Conservation (phyloP, 1,140 invertebrate genomes). For the Drosophila repleta region DNA sequence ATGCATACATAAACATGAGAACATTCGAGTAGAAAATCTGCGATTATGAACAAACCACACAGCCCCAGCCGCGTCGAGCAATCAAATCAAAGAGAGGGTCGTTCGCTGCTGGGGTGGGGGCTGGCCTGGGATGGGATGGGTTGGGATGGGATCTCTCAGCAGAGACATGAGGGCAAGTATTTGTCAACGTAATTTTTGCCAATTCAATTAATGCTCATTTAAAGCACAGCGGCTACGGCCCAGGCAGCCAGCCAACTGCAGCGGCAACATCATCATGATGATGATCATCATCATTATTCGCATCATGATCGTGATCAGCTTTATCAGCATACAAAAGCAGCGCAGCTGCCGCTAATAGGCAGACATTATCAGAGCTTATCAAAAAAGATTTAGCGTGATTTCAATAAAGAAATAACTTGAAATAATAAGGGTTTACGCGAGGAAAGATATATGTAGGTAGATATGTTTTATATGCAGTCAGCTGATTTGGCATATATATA, state of each 20-base stretch:
- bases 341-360: constrained; percentile 25
- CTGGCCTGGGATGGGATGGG: background rate
- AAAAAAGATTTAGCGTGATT: constrained; percentile 5
- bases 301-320: constrained; percentile 10
- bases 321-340: constrained; percentile 55
- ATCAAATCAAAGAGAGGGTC: background rate
- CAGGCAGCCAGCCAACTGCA: constrained; percentile 11
- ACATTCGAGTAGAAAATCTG: constrained; percentile 38
- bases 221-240: constrained; percentile 54
- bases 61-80: background rate
- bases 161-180: constrained; percentile 32
- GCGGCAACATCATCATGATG: constrained; percentile 16
- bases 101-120: background rate
- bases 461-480: too few relatives aligned
- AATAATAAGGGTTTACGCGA: background rate
- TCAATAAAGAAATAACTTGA: background rate
- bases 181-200: constrained; percentile 81
- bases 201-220: constrained; percentile 82
- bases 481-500: too few relatives aligned
- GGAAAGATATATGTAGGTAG: too few relatives aligned
- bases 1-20: constrained; percentile 44
- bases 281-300: background rate
- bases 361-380: constrained; percentile 8
- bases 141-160: constrained; percentile 17
- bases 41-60: constrained; percentile 35